These are phyloP conservation scores for Myrmophylax atrothorax DNA, from an alignment of 2,113 vertebrate species.

Conservation along the genomic window DNA sequence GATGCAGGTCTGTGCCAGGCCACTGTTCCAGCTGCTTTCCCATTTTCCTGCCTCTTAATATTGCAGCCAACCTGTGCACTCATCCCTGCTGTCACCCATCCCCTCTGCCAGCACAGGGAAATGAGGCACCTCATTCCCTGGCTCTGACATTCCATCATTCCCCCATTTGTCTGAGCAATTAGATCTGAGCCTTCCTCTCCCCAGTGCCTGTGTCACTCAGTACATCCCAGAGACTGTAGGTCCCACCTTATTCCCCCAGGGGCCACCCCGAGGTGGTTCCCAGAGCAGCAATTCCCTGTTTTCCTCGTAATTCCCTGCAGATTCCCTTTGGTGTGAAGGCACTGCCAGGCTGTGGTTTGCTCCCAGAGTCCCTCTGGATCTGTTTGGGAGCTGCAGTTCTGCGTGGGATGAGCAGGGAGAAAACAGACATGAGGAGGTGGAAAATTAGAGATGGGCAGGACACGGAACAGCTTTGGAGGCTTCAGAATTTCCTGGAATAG, in stretches of 20 bases:
- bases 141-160: neutral
- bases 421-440: neutral
- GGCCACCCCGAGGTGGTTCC: neutral
- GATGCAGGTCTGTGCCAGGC: no score
- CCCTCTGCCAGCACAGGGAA: neutral
- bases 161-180: neutral
- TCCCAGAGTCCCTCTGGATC: neutral
- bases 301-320: neutral
- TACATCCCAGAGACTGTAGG: neutral
- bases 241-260: neutral
- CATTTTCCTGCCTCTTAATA: neutral
- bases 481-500: neutral
- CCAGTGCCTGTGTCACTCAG: accelerated
- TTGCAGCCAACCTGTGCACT: neutral
- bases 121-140: neutral
- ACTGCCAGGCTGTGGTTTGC: neutral
- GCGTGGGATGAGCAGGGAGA: neutral
- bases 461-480: neutral
- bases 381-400: neutral
- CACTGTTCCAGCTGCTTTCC: neutral
- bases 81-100: neutral
- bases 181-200: neutral
- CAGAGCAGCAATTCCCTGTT: neutral
- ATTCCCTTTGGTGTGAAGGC: neutral
- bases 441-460: neutral